Conservation (phyloP, 2,113 vertebrate species). For the cat (Felis catus) region DNA sequence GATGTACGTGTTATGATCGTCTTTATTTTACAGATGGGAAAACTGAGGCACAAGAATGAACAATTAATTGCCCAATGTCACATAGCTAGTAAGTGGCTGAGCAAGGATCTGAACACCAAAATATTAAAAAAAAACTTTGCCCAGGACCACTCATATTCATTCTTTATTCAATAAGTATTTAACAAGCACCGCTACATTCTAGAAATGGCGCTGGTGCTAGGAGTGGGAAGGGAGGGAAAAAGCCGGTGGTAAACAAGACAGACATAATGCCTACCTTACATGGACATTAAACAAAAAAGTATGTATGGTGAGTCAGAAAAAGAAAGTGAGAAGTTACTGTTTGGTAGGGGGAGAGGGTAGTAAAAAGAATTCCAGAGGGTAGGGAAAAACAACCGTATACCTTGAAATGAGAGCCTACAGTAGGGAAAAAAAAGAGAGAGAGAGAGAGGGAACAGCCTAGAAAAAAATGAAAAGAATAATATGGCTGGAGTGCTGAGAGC, state of each 20-base stretch:
- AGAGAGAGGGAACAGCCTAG: not conserved
- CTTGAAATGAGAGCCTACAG: not conserved
- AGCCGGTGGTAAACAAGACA: not conserved
- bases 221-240: not conserved
- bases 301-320: not conserved
- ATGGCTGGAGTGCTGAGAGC: not conserved
- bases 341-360: not conserved
- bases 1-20: not conserved
- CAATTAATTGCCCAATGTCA: not conserved
- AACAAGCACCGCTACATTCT: not conserved
- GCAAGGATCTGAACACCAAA: constrained; percentile 11
- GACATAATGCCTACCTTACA: not conserved
- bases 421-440: not conserved
- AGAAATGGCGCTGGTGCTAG: not conserved
- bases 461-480: constrained; percentile 21
- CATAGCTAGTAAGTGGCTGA: not conserved
- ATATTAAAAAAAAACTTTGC: not conserved
- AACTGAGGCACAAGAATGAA: not conserved
- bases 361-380: not conserved
- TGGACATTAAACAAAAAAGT: not conserved
- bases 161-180: constrained; percentile 10
- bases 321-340: not conserved
- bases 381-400: not conserved
- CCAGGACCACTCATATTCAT: not conserved
- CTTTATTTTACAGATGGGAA: constrained; percentile 18